phyloP scores from a whole-genome alignment of 2,888 invertebrate genomes.

The Oligia strigilis region DNA sequence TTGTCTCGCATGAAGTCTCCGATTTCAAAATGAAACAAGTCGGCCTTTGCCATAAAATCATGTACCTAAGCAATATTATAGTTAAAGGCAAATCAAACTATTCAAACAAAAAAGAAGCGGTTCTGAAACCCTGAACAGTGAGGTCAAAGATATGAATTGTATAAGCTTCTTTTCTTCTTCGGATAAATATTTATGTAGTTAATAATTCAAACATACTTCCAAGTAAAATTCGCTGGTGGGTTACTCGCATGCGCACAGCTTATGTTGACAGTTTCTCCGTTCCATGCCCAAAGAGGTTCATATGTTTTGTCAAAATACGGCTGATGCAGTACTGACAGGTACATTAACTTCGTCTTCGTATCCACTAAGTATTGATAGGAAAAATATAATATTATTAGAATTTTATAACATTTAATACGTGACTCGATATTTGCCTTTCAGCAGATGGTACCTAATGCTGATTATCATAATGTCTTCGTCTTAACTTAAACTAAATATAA shows the following conservation, averaged over 20 bases:
- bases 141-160: background rate
- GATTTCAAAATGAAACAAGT: background rate
- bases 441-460: background rate
- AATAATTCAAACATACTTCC: slow-evolving; percentile 75
- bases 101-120: background rate
- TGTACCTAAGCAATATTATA: too few species aligned
- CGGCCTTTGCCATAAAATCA: background rate
- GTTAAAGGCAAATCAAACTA: background rate
- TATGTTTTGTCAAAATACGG: slow-evolving; percentile 76
- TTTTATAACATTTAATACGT: background rate
- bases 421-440: background rate
- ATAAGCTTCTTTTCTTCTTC: background rate
- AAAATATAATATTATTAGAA: background rate
- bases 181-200: background rate
- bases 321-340: slow-evolving; percentile 77
- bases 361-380: slow-evolving; percentile 71
- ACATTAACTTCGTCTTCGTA: slow-evolving; percentile 67
- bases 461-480: background rate
- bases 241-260: slow-evolving; percentile 80
- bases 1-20: background rate
- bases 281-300: slow-evolving; percentile 81
- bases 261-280: slow-evolving; percentile 77
- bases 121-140: background rate
- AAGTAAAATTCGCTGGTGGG: slow-evolving; percentile 77
- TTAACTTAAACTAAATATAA: background rate